Percentiles rank a stretch among this genome's conserved stretches.
These are phyloP conservation scores for Cynopterus brachyotis DNA, from an alignment of 2,113 vertebrate species.

Conservation along the genomic window DNA sequence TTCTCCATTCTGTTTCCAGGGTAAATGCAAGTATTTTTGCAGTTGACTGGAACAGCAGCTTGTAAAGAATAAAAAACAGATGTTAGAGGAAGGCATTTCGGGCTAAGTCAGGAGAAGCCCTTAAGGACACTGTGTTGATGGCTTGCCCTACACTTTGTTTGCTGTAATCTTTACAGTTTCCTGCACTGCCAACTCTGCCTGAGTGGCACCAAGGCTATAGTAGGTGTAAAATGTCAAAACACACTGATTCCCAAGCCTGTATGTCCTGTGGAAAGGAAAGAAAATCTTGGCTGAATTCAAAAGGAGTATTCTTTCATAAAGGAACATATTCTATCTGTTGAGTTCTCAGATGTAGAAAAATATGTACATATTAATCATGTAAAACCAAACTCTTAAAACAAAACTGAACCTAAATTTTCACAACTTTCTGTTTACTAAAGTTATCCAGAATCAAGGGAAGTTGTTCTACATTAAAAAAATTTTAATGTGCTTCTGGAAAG, in stretches of 20 bases:
- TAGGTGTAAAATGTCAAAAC: constrained; percentile 39
- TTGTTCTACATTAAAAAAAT: constrained; percentile 16
- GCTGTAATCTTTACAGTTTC: background rate
- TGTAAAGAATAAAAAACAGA: constrained; percentile 76
- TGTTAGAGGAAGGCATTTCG: constrained; percentile 69
- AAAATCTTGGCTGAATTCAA: constrained; percentile 9
- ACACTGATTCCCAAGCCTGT: constrained; percentile 32
- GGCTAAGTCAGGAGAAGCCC: constrained; percentile 61
- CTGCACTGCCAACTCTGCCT: background rate
- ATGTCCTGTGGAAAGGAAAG: constrained; percentile 3
- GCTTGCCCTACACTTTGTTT: constrained; percentile 16
- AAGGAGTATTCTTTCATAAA: constrained; percentile 36
- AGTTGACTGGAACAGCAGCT: constrained; percentile 73
- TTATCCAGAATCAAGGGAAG: constrained; percentile 56
- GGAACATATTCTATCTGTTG: constrained; percentile 47
- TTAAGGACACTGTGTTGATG: constrained; percentile 9
- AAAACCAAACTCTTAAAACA: constrained; percentile 57
- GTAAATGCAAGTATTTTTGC: constrained; percentile 71
- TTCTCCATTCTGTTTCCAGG: constrained; percentile 68
- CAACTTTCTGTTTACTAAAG: constrained; percentile 60
- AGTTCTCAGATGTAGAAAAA: constrained; percentile 53
- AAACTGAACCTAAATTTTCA: constrained; percentile 53
- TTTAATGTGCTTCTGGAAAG: constrained; percentile 35
- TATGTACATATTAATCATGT: constrained; percentile 40
- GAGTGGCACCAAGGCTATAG: background rate